Evolutionary conservation across 2,113 vertebrate genomes (phyloP).

Genomic region (Entomyzon cyanotis): DNA sequence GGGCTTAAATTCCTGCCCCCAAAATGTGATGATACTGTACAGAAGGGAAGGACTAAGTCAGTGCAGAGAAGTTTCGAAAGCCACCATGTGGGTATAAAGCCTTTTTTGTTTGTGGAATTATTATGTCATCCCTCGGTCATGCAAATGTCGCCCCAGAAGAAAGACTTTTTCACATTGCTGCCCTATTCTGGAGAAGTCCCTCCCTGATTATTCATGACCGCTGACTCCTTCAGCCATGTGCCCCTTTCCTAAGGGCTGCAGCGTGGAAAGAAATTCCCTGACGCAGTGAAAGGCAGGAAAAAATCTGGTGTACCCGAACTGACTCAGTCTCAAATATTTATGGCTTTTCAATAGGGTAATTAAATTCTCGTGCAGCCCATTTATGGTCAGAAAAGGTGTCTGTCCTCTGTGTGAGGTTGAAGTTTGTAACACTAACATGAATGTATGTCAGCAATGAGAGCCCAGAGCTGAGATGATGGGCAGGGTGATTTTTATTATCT

Average conservation of each 20-base stretch:
- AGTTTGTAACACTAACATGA: background rate
- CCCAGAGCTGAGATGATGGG: background rate
- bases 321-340: constrained; percentile 23
- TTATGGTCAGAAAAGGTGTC: background rate
- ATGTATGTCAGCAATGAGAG: background rate
- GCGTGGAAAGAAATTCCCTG: constrained; percentile 31
- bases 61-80: background rate
- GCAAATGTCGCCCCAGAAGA: constrained; percentile 49
- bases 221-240: constrained; percentile 11
- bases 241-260: background rate
- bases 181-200: constrained; percentile 49
- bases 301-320: background rate
- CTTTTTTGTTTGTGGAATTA: constrained; percentile 40
- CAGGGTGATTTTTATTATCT: background rate
- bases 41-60: constrained; percentile 6
- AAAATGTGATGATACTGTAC: background rate
- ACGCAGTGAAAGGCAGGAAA: background rate
- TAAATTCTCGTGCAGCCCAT: background rate
- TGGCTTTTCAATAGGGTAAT: background rate
- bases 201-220: constrained; percentile 19
- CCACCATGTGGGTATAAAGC: constrained; percentile 10
- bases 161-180: constrained; percentile 49
- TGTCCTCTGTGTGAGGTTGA: background rate
- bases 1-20: constrained; percentile 6
- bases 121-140: constrained; percentile 58